A percentile compares a stretch with the other conserved stretches of the same genome.
phyloP scores from a whole-genome alignment of 2,113 vertebrate genomes.

The Hiodon alosoides region DNA sequence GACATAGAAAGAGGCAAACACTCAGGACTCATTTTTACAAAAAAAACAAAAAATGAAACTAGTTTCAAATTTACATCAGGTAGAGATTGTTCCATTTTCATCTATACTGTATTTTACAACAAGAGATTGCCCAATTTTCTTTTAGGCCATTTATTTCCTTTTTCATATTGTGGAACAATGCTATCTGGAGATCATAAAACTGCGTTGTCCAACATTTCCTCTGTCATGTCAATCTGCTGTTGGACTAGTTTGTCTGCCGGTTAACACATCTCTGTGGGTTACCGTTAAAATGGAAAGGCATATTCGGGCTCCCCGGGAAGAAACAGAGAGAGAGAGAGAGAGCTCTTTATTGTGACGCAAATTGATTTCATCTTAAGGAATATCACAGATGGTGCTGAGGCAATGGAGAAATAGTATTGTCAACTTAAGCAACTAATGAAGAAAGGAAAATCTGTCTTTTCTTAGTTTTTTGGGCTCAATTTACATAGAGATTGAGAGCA shows the following conservation, averaged over 20 bases:
- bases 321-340: constrained; percentile 43
- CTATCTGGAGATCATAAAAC: not conserved
- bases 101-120: not conserved
- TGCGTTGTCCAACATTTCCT: not conserved
- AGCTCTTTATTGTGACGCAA: constrained; percentile 72
- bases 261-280: constrained; percentile 67
- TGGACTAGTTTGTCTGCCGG: constrained; percentile 48
- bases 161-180: not conserved
- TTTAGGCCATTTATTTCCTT: not conserved
- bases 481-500: constrained; percentile 48
- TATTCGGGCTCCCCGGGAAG: constrained; percentile 58
- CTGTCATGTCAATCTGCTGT: constrained; percentile 24
- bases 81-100: not conserved
- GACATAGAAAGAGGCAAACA: not conserved
- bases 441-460: constrained; percentile 62
- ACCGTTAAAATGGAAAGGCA: constrained; percentile 68
- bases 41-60: not conserved
- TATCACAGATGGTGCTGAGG: constrained; percentile 64
- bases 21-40: not conserved
- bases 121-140: too few species aligned
- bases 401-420: constrained; percentile 69
- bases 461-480: constrained; percentile 47
- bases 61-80: too few species aligned
- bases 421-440: constrained; percentile 75
- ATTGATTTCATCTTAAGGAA: constrained; percentile 75